Evolutionary conservation across 2,113 vertebrate genomes (phyloP), one percentile per base, ranked within the genome.

Genomic region (Odocoileus hemionus): DNA sequence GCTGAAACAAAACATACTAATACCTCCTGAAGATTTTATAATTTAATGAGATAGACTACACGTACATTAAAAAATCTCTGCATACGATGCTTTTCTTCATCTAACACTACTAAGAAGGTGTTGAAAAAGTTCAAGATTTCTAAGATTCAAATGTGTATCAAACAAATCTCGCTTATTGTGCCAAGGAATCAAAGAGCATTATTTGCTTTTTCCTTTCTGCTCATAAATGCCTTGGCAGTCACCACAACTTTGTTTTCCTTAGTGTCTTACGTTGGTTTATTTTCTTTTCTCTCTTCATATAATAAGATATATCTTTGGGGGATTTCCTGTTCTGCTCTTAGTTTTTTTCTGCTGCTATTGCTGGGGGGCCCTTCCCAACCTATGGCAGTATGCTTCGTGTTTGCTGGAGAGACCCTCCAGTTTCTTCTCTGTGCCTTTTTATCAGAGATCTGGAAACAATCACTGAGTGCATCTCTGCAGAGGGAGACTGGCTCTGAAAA

Each of bases 251-350:
- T 89, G 82, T 86, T 80, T 95, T 96, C 50, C 70, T 89, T 70
- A 57, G 82, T 96, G 79, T 97, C 45, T 85, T 95, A 97, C 86
- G 78, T 96, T 91, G 26, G 82, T 97, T 98, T 97, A 93, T 97
- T 98, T 97, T 97, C 95, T 96, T 52, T 95, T 97, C 95, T 95
- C 84, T 39, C 33, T 61, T 97, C 87, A 78, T 87, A 84, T 96
- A 98, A 96, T 88, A 90, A 96, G 92, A 97, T 94, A 80, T 30
- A 92, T 58, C 74, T 97, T 97, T 93, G 12, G n/a, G 91, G 91
- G 94, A 94, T 94, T 98, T 96, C 57, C 89, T 95, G 91, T 92
- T 96, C 93, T 94, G 70, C 82, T 91, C 90, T 94, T 67, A 94
- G 70, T 79, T 96, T 94, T 94, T 95, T 82, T 61, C 57, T 92